phyloP scores from a whole-genome alignment of 2,888 invertebrate species.

The Parochlus steinenii region DNA sequence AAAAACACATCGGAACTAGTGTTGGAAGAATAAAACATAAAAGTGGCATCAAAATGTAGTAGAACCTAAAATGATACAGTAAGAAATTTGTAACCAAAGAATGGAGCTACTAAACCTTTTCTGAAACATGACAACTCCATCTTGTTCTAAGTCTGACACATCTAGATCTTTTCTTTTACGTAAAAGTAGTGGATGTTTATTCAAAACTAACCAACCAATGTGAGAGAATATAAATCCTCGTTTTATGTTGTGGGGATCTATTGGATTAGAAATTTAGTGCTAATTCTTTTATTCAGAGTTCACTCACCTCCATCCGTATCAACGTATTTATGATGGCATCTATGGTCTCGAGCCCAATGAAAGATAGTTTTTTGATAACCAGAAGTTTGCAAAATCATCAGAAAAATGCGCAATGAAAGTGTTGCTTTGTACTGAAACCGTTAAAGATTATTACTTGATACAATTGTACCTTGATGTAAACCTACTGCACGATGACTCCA shows the following conservation, averaged over 20 bases:
- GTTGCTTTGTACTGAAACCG: constrained; percentile 74
- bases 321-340: constrained; percentile 56
- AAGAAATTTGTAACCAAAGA: not conserved
- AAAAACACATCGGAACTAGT: not conserved
- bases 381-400: constrained; percentile 66
- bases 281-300: too few relatives aligned
- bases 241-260: constrained; percentile 56
- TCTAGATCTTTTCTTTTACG: constrained; percentile 49
- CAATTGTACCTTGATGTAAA: too few relatives aligned
- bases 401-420: constrained; percentile 46
- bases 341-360: constrained; percentile 58
- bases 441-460: too few relatives aligned
- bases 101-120: constrained; percentile 45
- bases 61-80: not conserved
- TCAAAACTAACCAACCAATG: constrained; percentile 64
- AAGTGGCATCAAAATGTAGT: not conserved
- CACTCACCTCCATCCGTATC: too few relatives aligned
- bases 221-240: constrained; percentile 75
- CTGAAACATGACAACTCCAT: constrained; percentile 57
- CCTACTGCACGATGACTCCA: constrained; percentile 82
- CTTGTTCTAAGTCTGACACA: constrained; percentile 55
- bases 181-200: constrained; percentile 57
- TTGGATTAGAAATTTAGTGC: too few relatives aligned
- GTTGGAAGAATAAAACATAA: not conserved
- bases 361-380: constrained; percentile 52